These are phyloP conservation scores for Terrapene triunguis DNA, from an alignment of 2,113 vertebrate genomes.

Conservation along the genomic window DNA sequence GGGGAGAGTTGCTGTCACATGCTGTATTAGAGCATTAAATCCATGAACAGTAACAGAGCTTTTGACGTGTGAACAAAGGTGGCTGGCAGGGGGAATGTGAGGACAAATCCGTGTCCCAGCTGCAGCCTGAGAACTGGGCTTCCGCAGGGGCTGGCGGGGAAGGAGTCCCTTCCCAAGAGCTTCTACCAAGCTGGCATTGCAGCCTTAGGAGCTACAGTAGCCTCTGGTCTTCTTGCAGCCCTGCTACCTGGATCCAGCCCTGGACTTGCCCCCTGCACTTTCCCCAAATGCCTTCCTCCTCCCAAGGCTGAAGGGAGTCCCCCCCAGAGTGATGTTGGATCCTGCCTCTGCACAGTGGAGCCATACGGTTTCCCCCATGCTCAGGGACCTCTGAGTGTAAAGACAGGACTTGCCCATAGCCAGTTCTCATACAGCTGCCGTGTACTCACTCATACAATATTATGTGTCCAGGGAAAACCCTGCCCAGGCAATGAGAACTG, in stretches of 20 bases:
- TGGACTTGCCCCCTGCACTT: fast-evolving
- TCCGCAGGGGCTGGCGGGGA: fast-evolving
- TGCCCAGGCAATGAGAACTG: fast-evolving
- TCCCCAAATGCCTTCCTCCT: not conserved
- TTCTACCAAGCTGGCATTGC: not conserved
- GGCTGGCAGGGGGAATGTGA: not conserved
- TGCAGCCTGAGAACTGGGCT: fast-evolving
- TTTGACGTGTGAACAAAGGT: not conserved
- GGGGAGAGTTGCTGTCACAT: not conserved
- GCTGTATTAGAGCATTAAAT: not conserved
- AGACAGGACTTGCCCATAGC: fast-evolving
- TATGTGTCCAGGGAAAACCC: not conserved
- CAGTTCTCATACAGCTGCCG: fast-evolving
- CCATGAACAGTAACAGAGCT: fast-evolving
- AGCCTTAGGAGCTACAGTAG: not conserved
- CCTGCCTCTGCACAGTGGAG: not conserved
- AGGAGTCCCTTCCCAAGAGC: not conserved
- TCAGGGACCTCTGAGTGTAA: not conserved
- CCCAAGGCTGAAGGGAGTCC: no score
- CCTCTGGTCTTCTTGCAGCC: not conserved
- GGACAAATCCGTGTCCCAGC: not conserved
- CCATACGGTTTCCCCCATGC: not conserved
- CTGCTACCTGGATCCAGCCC: not conserved
- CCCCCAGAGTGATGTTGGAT: not conserved
- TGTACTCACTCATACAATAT: not conserved